Evolutionary conservation across 2,888 invertebrate genomes (phyloP).

Genomic region (Archips xylosteana): DNA sequence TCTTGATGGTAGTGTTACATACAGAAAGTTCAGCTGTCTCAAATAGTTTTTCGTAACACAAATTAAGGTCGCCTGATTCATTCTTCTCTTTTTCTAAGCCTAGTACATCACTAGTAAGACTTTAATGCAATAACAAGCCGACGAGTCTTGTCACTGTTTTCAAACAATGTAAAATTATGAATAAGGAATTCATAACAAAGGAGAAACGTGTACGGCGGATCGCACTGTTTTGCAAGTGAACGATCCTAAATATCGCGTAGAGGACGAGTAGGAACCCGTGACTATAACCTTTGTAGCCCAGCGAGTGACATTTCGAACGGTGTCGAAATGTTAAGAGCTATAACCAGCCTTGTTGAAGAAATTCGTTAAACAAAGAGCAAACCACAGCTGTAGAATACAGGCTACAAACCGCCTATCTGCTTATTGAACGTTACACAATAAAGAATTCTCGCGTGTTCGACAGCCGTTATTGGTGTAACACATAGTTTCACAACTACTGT

Average conservation of each 20-base stretch:
- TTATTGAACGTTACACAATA: slow-evolving; percentile 34
- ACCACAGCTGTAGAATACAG: slow-evolving; percentile 34
- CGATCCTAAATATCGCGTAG: slow-evolving; percentile 50
- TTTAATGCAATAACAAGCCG: slow-evolving; percentile 43
- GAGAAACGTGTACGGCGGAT: slow-evolving; percentile 45
- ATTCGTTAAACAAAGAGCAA: slow-evolving; percentile 48
- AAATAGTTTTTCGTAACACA: not conserved
- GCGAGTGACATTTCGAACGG: slow-evolving; percentile 55
- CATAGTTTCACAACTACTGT: slow-evolving; percentile 38
- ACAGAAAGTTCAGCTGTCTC: not conserved
- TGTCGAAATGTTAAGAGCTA: slow-evolving; percentile 47
- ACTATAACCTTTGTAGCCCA: slow-evolving; percentile 56
- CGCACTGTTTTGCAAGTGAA: slow-evolving; percentile 56
- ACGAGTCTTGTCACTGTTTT: slow-evolving; percentile 45
- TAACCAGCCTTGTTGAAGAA: slow-evolving; percentile 49
- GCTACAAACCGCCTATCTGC: slow-evolving; percentile 15
- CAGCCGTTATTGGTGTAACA: slow-evolving; percentile 37
- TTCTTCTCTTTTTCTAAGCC: not conserved
- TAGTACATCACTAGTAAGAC: slow-evolving; percentile 2
- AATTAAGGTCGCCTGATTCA: not conserved
- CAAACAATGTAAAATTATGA: slow-evolving; percentile 48
- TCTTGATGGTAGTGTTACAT: slow-evolving; percentile 7
- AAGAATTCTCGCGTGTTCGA: slow-evolving; percentile 43
- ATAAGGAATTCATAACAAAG: slow-evolving; percentile 49
- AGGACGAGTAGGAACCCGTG: slow-evolving; percentile 49